A percentile compares a stretch with the other conserved stretches of the same genome.
Conservation (phyloP, 2,113 vertebrate species). For the Semicossyphus pulcher region DNA sequence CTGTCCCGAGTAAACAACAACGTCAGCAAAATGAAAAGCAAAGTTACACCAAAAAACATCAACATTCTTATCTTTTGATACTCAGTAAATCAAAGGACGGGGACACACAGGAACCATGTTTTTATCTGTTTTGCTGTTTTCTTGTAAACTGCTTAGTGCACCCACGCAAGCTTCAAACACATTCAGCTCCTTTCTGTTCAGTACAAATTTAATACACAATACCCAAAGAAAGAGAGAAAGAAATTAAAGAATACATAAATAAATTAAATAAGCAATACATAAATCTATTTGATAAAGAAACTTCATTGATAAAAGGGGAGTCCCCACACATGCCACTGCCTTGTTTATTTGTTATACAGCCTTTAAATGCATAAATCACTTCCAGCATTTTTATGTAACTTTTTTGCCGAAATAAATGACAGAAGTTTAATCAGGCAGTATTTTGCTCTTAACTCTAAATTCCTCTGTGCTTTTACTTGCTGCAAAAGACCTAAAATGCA, state of each 20-base stretch:
- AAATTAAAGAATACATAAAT: slow-evolving; percentile 31
- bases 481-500: slow-evolving; percentile 45
- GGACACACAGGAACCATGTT: slow-evolving; percentile 20
- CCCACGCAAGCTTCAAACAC: slow-evolving; percentile 51
- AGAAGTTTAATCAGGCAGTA: slow-evolving; percentile 68
- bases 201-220: slow-evolving; percentile 37
- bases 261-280: slow-evolving; percentile 43
- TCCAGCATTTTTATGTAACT: slow-evolving; percentile 21
- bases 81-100: slow-evolving; percentile 52
- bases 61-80: slow-evolving; percentile 63
- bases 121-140: slow-evolving; percentile 42
- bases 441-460: slow-evolving; percentile 58
- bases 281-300: slow-evolving; percentile 51
- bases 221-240: slow-evolving; percentile 42
- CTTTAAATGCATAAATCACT: slow-evolving; percentile 44
- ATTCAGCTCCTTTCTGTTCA: slow-evolving; percentile 56
- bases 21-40: slow-evolving; percentile 70
- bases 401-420: slow-evolving; percentile 46
- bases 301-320: slow-evolving; percentile 28
- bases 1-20: slow-evolving; percentile 71
- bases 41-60: slow-evolving; percentile 69
- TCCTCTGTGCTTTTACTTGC: slow-evolving; percentile 64
- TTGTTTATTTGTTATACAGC: slow-evolving; percentile 37
- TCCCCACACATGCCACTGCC: slow-evolving; percentile 55
- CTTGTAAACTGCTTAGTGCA: slow-evolving; percentile 57